Evolutionary conservation across 2,113 vertebrate genomes (phyloP).

Genomic region (Octodon degus): DNA sequence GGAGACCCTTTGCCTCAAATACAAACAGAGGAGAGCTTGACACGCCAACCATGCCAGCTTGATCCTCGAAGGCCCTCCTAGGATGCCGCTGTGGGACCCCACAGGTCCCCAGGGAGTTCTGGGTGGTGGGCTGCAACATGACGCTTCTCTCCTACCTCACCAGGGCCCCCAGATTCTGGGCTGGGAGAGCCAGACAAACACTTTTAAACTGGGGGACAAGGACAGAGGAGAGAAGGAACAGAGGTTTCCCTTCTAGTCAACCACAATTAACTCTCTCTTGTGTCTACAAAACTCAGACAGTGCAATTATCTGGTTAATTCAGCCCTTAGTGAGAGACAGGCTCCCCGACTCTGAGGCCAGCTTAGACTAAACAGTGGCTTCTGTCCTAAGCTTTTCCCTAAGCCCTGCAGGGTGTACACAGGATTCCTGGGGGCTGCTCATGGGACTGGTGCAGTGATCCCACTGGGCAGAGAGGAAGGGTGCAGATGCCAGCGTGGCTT

Average conservation of each 20-base stretch:
- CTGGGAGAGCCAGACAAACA: background rate
- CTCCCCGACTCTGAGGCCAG: slow-evolving; percentile 58
- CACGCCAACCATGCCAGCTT: background rate
- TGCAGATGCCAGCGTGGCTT: background rate
- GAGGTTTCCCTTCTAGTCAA: slow-evolving; percentile 70
- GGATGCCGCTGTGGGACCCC: background rate
- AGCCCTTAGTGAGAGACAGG: slow-evolving; percentile 63
- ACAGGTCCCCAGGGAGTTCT: slow-evolving; percentile 51
- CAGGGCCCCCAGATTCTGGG: slow-evolving; percentile 47
- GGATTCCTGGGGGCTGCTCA: slow-evolving; percentile 17
- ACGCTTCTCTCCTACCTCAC: background rate
- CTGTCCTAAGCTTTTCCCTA: slow-evolving; percentile 5
- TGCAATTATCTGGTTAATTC: slow-evolving; percentile 73
- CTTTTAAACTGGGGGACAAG: slow-evolving; percentile 48
- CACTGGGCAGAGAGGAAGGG: background rate
- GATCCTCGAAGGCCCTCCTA: background rate
- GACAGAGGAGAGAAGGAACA: slow-evolving; percentile 26
- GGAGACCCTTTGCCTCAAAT: slow-evolving; percentile 49
- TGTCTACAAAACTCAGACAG: slow-evolving; percentile 74
- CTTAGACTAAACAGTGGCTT: slow-evolving; percentile 78
- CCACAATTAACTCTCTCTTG: slow-evolving; percentile 65
- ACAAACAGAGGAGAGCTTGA: slow-evolving; percentile 59
- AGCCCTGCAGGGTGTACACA: background rate
- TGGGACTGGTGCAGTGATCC: background rate
- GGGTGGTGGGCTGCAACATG: slow-evolving; percentile 52